Evolutionary conservation across 2,797 vertebrate genomes (phyloP).

Genomic region (Pseudomugil gertrudae): DNA sequence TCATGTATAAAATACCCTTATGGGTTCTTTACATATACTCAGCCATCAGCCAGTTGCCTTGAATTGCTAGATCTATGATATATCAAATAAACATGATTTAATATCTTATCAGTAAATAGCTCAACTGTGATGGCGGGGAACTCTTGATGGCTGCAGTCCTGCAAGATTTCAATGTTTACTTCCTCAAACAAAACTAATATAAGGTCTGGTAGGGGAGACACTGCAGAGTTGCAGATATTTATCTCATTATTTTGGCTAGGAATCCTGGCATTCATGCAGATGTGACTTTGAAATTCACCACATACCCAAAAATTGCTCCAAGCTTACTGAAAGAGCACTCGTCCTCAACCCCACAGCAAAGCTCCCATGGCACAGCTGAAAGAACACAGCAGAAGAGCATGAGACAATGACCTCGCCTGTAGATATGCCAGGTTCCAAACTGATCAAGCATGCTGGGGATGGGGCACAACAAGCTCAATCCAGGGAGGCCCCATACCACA

Average conservation of each 20-base stretch:
- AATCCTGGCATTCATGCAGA: constrained; percentile 3
- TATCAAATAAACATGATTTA: no score
- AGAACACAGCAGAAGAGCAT: neutral
- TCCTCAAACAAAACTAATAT: no score
- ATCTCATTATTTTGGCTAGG: neutral
- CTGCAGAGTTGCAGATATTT: neutral
- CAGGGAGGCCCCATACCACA: neutral
- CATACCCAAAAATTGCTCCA: neutral
- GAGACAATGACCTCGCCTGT: neutral
- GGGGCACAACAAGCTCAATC: constrained; percentile 4
- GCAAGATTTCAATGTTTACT: no score
- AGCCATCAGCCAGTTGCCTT: no score
- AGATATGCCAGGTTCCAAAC: constrained; percentile 9
- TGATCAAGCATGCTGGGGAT: constrained; percentile 8
- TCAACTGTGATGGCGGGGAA: no score
- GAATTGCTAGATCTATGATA: no score
- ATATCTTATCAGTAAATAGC: no score
- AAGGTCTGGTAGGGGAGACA: no score
- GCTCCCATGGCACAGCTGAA: neutral
- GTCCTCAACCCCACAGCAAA: neutral
- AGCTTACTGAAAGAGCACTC: neutral
- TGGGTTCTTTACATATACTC: no score
- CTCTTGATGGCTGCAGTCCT: no score
- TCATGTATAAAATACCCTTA: no score
- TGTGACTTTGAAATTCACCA: neutral